Evolutionary conservation across 2,888 invertebrate species (phyloP).

Genomic region (Camptogramma bilineatum): DNA sequence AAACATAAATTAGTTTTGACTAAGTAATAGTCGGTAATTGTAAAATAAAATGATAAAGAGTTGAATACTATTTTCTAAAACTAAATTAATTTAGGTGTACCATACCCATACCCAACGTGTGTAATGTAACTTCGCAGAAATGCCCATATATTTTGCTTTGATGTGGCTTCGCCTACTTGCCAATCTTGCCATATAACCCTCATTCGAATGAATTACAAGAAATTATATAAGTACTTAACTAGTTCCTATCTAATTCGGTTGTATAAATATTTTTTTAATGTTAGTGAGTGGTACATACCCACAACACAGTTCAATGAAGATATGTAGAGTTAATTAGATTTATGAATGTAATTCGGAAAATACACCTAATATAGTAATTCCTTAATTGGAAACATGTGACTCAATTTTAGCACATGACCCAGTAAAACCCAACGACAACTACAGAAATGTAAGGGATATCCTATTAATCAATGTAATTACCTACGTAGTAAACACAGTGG

Average conservation of each 20-base stretch:
- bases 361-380: neutral
- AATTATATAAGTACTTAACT: neutral
- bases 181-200: neutral
- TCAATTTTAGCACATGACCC: neutral
- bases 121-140: neutral
- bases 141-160: neutral
- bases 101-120: too few species aligned
- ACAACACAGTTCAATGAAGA: neutral
- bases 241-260: neutral
- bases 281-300: neutral
- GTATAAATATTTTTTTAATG: neutral
- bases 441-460: neutral
- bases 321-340: neutral
- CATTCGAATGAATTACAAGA: neutral
- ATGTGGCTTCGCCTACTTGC: neutral
- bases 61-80: neutral
- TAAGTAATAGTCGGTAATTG: neutral
- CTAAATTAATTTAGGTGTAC: neutral
- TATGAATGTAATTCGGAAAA: neutral
- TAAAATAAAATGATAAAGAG: neutral
- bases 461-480: neutral
- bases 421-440: neutral
- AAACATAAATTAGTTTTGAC: neutral
- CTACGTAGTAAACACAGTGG: too few species aligned
- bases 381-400: conserved; percentile 24